Conservation (phyloP, 2,888 invertebrate species). For the Ectemnius cavifrons region DNA sequence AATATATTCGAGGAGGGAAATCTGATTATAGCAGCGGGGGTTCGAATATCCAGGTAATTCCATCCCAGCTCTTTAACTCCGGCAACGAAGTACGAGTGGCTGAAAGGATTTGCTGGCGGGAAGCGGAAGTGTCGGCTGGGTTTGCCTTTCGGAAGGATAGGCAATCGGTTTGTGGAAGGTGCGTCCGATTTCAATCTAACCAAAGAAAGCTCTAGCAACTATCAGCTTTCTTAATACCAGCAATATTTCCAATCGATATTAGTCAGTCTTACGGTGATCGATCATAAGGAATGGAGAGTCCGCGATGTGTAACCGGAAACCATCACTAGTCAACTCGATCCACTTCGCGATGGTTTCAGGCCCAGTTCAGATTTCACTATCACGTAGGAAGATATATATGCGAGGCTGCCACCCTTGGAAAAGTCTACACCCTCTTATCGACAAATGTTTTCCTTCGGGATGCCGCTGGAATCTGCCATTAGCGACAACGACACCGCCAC, state of each 20-base stretch:
- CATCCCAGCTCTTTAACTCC: too few relatives aligned
- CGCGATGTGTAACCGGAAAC: conserved; percentile 68
- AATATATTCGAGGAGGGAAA: too few relatives aligned
- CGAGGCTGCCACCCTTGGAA: too few relatives aligned
- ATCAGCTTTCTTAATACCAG: conserved; percentile 68
- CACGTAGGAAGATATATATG: conserved; percentile 49
- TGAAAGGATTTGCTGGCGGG: too few relatives aligned
- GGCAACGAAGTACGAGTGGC: too few relatives aligned
- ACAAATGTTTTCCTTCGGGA: conserved; percentile 54
- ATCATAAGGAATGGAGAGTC: conserved; percentile 54
- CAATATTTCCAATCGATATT: conserved; percentile 70
- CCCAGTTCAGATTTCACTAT: conserved; percentile 53
- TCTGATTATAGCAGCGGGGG: too few relatives aligned
- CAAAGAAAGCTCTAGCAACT: background rate
- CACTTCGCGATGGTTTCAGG: conserved; percentile 20
- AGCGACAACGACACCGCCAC: conserved; percentile 11
- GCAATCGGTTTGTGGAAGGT: conserved; percentile 8
- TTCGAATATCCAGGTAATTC: too few relatives aligned
- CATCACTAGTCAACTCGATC: conserved; percentile 54
- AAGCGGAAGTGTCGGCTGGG: too few relatives aligned
- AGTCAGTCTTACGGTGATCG: conserved; percentile 68
- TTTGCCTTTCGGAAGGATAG: too few relatives aligned
- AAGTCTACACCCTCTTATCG: background rate
- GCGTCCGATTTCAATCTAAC: conserved; percentile 59
- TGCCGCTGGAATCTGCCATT: conserved; percentile 30